Evolutionary conservation across 2,888 invertebrate genomes (phyloP), one percentile per base, ranked within the genome.

Genomic region (Eupithecia subumbrata): DNA sequence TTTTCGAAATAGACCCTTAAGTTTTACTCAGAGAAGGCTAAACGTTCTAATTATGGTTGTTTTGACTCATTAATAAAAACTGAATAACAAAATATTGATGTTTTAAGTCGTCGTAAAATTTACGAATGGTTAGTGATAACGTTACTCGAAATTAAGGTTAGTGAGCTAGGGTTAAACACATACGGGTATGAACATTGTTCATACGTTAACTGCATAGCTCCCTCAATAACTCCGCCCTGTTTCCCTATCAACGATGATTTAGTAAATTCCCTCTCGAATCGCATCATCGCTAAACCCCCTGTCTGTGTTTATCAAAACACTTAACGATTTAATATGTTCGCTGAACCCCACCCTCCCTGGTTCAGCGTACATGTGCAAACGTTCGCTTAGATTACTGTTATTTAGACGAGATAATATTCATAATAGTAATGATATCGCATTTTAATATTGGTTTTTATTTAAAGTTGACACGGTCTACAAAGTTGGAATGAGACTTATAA

Each of bases 301-400:
- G 92, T 92, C 92, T 92, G 90, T 93, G 92, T 93, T 94, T 94
- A 94, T 94, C 93, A 92, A 93, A 93, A 94, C 94, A 94, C 94
- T 94, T 93, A 93, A 91, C 94, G 92, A 91, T 93, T 93, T 94
- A 94, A 94, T 93, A 93, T 92, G 92, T 90, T 90, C 91, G 86
- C 87, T 90, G 91, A 92, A 90, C 91, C 88, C 87, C 84, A 83
- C 86, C 88, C 89, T 87, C 86, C 82, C 82, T 78, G 80, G 76
- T 79, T 83, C 83, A 87, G 84, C 85, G 84, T 88, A 87, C 87
- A 88, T 84, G 88, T 88, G 86, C 83, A 81, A 84, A 84, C 84
- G 82, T 87, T 83, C 86, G 82, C 86, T 86, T 87, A 86, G 86
- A 90, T 90, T 88, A 88, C 83, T 82, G 83, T 82, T 86, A 84